These are phyloP conservation scores for Drosophila simulans DNA, from an alignment of 1,140 invertebrate genomes.

Conservation along the genomic window DNA sequence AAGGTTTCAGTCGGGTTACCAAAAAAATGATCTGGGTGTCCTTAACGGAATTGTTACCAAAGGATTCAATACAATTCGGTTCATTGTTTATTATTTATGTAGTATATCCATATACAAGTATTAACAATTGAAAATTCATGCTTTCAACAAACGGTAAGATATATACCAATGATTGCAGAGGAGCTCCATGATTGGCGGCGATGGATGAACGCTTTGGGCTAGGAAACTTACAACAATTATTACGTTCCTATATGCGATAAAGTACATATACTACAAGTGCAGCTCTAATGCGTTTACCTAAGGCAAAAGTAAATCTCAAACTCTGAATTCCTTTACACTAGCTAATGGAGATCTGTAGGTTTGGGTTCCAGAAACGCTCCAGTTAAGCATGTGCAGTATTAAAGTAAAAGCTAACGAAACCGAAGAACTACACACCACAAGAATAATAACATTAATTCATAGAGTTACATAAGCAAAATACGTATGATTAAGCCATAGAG, in stretches of 20 bases:
- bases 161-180: too few species aligned
- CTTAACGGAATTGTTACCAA: not conserved
- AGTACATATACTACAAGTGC: slow-evolving; percentile 49
- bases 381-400: slow-evolving; percentile 68
- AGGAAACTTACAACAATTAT: slow-evolving; percentile 66
- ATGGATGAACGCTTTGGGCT: slow-evolving; percentile 36
- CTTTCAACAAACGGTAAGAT: too few species aligned
- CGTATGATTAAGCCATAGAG: slow-evolving; percentile 50
- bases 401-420: slow-evolving; percentile 48
- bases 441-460: slow-evolving; percentile 52
- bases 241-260: slow-evolving; percentile 79
- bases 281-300: slow-evolving; percentile 42
- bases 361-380: slow-evolving; percentile 31
- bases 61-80: not conserved
- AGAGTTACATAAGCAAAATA: slow-evolving; percentile 48
- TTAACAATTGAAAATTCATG: not conserved
- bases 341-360: slow-evolving; percentile 14
- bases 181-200: slow-evolving; percentile 8
- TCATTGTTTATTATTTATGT: not conserved
- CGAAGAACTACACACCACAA: slow-evolving; percentile 39
- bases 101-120: not conserved
- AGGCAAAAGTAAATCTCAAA: slow-evolving; percentile 41
- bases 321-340: slow-evolving; percentile 46
- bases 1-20: slow-evolving; percentile 22
- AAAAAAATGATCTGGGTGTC: not conserved